phyloP scores from a whole-genome alignment of 2,888 invertebrate genomes.

The Drosophila pseudotakahashii region DNA sequence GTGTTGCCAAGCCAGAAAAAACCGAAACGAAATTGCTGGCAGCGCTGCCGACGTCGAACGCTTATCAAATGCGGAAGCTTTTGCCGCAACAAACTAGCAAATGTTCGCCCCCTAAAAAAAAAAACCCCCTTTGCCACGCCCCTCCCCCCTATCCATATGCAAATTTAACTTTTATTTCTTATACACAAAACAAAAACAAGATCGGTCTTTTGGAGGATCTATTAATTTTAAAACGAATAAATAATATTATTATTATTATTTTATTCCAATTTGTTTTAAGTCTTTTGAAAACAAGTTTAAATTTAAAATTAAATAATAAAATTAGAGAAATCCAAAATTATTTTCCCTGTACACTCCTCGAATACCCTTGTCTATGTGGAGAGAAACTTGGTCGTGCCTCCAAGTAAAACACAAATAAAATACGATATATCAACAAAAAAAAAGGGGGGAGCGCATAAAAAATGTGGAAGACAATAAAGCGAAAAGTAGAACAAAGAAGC shows the following conservation, averaged over 20 bases:
- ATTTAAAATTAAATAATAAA: too few species aligned
- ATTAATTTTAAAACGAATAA: background rate
- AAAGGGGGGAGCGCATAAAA: conserved; percentile 18
- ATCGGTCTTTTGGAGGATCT: background rate
- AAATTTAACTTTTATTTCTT: conserved; percentile 28
- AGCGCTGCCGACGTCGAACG: conserved; percentile 29
- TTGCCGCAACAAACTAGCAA: conserved; percentile 58
- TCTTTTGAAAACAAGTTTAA: too few species aligned
- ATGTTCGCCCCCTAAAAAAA: conserved; percentile 6
- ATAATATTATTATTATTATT: background rate
- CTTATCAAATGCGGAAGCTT: conserved; percentile 77
- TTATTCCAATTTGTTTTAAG: too few species aligned
- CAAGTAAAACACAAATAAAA: conserved; percentile 6
- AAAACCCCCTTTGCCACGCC: background rate
- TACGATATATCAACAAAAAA: conserved; percentile 3
- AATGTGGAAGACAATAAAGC: conserved; percentile 11
- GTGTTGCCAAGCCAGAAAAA: conserved; percentile 57
- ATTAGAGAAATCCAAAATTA: background rate
- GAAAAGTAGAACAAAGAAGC: conserved; percentile 40
- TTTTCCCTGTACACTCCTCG: conserved; percentile 2
- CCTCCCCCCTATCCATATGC: conserved; percentile 4
- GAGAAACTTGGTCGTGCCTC: conserved; percentile 25
- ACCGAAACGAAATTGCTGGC: conserved; percentile 21
- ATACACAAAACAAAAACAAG: conserved; percentile 4
- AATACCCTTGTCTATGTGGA: background rate